phyloP scores from a whole-genome alignment of 2,113 vertebrate species.

The Clarias gariepinus region DNA sequence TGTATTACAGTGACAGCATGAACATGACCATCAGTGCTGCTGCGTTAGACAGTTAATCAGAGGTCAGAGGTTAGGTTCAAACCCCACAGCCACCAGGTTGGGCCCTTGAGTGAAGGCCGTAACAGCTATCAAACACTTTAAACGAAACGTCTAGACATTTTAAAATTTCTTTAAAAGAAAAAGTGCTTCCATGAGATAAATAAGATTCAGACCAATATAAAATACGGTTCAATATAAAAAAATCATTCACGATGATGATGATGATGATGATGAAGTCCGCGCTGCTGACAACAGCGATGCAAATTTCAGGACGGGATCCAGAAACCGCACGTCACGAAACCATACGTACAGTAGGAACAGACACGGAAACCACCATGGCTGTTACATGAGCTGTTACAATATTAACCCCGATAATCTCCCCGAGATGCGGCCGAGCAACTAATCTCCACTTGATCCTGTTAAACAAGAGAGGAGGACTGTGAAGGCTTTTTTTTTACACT shows the following conservation, averaged over 20 bases:
- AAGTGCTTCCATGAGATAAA: background rate
- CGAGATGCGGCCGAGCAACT: background rate
- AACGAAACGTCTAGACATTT: background rate
- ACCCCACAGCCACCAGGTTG: too few species aligned
- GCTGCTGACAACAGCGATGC: background rate
- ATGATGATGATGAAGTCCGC: too few species aligned
- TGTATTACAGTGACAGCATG: background rate
- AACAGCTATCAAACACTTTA: too few species aligned
- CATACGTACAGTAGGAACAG: conserved; percentile 1
- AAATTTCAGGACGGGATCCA: background rate
- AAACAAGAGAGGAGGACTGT: background rate
- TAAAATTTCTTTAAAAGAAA: background rate
- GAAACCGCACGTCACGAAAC: background rate
- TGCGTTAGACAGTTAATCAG: background rate
- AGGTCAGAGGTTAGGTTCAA: background rate
- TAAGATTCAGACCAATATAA: background rate
- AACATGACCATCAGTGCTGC: background rate
- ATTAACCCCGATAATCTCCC: conserved; percentile 65
- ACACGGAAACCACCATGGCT: conserved; percentile 57
- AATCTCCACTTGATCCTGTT: conserved; percentile 42
- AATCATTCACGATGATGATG: background rate
- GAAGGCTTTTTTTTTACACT: background rate
- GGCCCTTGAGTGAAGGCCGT: too few species aligned
- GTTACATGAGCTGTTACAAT: conserved; percentile 60
- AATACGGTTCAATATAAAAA: background rate